Evolutionary conservation across 2,797 vertebrate species (phyloP).

Genomic region (Poecilia velifera): DNA sequence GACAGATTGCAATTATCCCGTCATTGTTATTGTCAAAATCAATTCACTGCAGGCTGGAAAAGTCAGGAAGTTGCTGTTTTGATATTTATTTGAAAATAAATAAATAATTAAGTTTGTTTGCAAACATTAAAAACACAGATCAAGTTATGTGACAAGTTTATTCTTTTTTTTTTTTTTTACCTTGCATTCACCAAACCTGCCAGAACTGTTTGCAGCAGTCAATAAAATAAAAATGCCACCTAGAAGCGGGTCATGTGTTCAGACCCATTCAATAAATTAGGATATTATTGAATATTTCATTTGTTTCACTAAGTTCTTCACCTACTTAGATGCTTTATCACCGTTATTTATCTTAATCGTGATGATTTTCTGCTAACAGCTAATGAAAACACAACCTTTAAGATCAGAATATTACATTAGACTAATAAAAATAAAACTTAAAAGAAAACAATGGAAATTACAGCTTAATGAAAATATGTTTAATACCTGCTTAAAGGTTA

Average conservation of each 20-base stretch:
- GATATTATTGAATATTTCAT: too few relatives aligned
- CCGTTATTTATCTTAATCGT: too few relatives aligned
- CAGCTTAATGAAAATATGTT: too few relatives aligned
- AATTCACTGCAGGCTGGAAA: conserved; percentile 50
- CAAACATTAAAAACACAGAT: neutral
- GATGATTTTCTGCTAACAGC: too few relatives aligned
- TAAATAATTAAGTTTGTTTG: neutral
- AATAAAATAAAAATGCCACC: neutral
- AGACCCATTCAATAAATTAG: too few relatives aligned
- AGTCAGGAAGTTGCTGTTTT: conserved; percentile 17
- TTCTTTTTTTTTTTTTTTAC: neutral
- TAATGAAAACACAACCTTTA: too few relatives aligned
- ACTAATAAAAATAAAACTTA: too few relatives aligned
- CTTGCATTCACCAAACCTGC: neutral
- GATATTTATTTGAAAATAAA: conserved; percentile 1
- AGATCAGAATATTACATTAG: too few relatives aligned
- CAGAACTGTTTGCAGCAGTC: neutral
- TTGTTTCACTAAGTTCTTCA: too few relatives aligned
- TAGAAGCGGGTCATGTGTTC: neutral
- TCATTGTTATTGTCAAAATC: conserved; percentile 84
- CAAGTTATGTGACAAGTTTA: neutral
- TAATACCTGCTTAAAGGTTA: too few relatives aligned
- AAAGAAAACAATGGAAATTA: too few relatives aligned
- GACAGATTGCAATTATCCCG: conserved; percentile 83
- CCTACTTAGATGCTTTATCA: too few relatives aligned